phyloP scores from a whole-genome alignment of 1,140 invertebrate species.

The Eubasilissa regina region DNA sequence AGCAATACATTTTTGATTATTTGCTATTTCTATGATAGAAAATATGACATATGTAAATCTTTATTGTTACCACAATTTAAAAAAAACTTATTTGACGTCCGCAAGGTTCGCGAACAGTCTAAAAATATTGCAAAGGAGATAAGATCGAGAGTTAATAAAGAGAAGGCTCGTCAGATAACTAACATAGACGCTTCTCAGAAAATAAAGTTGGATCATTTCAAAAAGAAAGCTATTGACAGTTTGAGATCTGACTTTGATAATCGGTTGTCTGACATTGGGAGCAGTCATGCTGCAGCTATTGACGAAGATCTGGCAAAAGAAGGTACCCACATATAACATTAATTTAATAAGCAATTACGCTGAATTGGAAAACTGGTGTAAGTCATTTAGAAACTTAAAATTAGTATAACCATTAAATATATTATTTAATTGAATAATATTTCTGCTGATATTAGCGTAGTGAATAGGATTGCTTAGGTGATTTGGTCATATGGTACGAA shows the following conservation, averaged over 20 bases:
- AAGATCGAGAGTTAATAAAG: slow-evolving; percentile 66
- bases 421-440: no score
- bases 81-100: neutral
- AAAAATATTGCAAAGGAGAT: slow-evolving; percentile 71
- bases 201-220: slow-evolving; percentile 65
- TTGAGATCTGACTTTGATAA: slow-evolving; percentile 33
- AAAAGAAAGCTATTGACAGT: slow-evolving; percentile 64
- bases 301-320: slow-evolving; percentile 62
- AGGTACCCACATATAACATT: slow-evolving; percentile 6
- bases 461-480: no score
- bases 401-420: no score
- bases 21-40: no score
- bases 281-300: slow-evolving; percentile 64
- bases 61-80: slow-evolving; percentile 1
- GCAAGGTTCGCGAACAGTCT: slow-evolving; percentile 71
- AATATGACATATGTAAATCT: neutral
- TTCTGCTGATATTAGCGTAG: no score
- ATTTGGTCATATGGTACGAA: no score
- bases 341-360: neutral
- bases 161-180: slow-evolving; percentile 64
- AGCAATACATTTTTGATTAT: neutral
- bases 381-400: neutral
- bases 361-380: neutral
- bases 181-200: slow-evolving; percentile 64
- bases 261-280: slow-evolving; percentile 62